Evolutionary conservation across 92 coral and sea anemone species (phyloP).

Genomic region (Meandrina meandrites): DNA sequence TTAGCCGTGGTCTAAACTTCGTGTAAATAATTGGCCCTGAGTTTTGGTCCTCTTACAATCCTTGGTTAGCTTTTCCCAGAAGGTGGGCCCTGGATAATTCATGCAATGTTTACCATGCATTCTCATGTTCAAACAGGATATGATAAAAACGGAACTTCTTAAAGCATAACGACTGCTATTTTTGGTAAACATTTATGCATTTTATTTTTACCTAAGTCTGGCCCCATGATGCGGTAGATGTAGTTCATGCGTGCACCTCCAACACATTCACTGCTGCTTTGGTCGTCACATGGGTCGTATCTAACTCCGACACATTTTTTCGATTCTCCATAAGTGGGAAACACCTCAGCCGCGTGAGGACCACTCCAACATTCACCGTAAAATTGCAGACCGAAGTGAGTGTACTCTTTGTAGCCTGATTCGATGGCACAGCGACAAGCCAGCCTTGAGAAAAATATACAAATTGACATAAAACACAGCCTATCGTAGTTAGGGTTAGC

Average conservation of each 20-base stretch:
- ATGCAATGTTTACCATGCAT: too few species aligned
- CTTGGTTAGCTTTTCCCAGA: too few species aligned
- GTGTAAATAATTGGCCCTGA: too few species aligned
- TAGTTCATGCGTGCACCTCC: slow-evolving; percentile 54
- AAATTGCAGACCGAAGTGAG: slow-evolving; percentile 62
- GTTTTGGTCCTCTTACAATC: too few species aligned
- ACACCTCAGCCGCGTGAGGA: slow-evolving; percentile 31
- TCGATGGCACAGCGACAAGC: slow-evolving; percentile 66
- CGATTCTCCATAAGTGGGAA: slow-evolving; percentile 52
- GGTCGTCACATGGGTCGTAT: slow-evolving; percentile 27
- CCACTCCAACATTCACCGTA: slow-evolving; percentile 80
- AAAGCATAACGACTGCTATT: too few species aligned
- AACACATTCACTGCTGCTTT: slow-evolving; percentile 49
- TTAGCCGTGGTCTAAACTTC: too few species aligned
- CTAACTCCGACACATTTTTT: slow-evolving; percentile 14
- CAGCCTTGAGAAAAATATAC: slow-evolving; percentile 13
- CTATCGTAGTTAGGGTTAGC: background rate
- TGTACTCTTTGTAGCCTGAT: slow-evolving; percentile 44
- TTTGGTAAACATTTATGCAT: too few species aligned
- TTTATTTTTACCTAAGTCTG: background rate
- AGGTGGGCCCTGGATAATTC: too few species aligned
- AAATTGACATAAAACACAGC: background rate
- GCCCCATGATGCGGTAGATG: slow-evolving; percentile 33
- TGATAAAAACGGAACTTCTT: too few species aligned
- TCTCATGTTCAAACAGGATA: too few species aligned